Percentiles rank a stretch among this genome's conserved stretches.
These are phyloP conservation scores for Fulica atra DNA, from an alignment of 2,113 vertebrate genomes.

Conservation along the genomic window DNA sequence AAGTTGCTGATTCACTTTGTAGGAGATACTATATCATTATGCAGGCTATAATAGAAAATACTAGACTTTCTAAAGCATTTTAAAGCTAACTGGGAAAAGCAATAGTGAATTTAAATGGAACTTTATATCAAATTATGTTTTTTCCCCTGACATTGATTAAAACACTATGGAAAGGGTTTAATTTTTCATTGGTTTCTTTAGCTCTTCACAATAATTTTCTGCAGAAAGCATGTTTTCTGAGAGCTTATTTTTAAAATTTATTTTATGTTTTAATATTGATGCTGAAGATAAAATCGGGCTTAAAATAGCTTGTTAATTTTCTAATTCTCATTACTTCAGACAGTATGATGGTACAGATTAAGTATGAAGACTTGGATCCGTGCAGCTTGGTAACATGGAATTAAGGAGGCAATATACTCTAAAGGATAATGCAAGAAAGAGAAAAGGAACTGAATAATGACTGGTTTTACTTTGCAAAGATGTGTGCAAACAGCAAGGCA, in stretches of 20 bases:
- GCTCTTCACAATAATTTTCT: neutral
- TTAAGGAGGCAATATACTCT: neutral
- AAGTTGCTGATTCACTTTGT: slow-evolving; percentile 3
- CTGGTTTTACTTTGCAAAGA: neutral
- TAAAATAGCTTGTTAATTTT: neutral
- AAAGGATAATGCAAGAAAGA: neutral
- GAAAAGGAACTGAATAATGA: neutral
- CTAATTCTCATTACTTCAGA: neutral
- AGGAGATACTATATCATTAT: neutral
- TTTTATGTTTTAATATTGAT: neutral
- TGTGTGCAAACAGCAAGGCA: neutral
- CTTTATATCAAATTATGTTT: neutral
- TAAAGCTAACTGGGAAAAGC: neutral
- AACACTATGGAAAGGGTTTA: neutral
- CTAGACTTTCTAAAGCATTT: neutral
- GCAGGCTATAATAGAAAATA: neutral
- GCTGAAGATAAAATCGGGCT: neutral
- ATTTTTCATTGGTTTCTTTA: neutral
- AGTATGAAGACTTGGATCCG: neutral
- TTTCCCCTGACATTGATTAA: neutral
- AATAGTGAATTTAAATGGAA: neutral
- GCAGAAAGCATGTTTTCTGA: neutral
- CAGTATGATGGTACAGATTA: neutral
- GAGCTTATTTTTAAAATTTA: neutral
- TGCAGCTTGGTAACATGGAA: neutral